A percentile compares a stretch with the other conserved stretches of the same genome.
phyloP scores from a whole-genome alignment of 1,140 invertebrate species.

The Meteorus sp. region DNA sequence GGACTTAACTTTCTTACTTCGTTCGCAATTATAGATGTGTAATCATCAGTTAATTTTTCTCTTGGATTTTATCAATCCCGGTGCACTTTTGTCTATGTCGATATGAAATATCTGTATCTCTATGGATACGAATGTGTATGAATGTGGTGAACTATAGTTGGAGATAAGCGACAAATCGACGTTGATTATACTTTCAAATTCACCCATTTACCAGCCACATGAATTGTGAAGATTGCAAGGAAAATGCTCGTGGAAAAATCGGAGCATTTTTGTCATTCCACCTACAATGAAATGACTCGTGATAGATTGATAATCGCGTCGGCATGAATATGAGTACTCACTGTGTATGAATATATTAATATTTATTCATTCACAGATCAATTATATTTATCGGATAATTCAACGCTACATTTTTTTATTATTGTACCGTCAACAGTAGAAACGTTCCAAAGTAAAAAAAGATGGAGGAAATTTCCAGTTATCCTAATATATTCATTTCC shows the following conservation, averaged over 20 bases:
- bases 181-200: conserved; percentile 51
- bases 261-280: conserved; percentile 32
- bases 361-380: too few relatives aligned
- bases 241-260: conserved; percentile 8
- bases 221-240: conserved; percentile 41
- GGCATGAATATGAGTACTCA: conserved; percentile 26
- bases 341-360: not conserved
- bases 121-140: not conserved
- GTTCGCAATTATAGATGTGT: conserved; percentile 9
- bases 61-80: conserved; percentile 26
- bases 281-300: conserved; percentile 45
- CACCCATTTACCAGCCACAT: conserved; percentile 19
- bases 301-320: conserved; percentile 46
- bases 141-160: too few relatives aligned
- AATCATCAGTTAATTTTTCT: conserved; percentile 9
- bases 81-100: not conserved
- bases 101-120: too few relatives aligned
- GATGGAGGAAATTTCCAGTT: too few relatives aligned
- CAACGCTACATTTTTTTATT: too few relatives aligned
- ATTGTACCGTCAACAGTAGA: too few relatives aligned
- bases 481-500: too few relatives aligned
- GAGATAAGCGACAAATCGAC: conserved; percentile 6
- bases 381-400: too few relatives aligned
- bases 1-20: conserved; percentile 37
- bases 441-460: too few relatives aligned